Evolutionary conservation across 2,888 invertebrate species (phyloP).

Genomic region (Synergus umbraculus): DNA sequence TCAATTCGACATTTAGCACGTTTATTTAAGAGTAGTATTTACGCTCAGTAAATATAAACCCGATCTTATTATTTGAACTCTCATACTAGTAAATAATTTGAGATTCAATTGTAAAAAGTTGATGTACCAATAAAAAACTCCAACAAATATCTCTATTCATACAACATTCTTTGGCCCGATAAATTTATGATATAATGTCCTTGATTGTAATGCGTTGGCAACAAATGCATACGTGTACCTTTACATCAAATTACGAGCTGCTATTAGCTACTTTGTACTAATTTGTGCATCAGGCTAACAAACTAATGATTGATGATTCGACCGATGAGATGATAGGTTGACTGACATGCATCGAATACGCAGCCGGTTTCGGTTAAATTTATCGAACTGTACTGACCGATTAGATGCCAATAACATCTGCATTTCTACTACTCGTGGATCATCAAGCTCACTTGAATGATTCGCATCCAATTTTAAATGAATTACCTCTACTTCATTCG

Average conservation of each 20-base stretch:
- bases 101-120: too few relatives aligned
- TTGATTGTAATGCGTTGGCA: not conserved
- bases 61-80: too few relatives aligned
- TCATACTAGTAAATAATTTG: too few relatives aligned
- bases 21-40: too few relatives aligned
- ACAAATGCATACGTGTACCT: not conserved
- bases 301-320: not conserved
- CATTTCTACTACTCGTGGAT: not conserved
- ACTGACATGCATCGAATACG: not conserved
- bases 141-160: too few relatives aligned
- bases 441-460: not conserved
- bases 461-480: not conserved
- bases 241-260: not conserved
- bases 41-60: too few relatives aligned
- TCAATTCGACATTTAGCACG: too few relatives aligned
- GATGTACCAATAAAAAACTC: too few relatives aligned
- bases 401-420: not conserved
- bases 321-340: not conserved
- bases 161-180: too few relatives aligned
- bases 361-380: not conserved
- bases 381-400: not conserved
- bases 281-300: not conserved
- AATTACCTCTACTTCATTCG: not conserved
- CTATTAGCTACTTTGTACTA: not conserved
- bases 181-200: not conserved